phyloP scores from a whole-genome alignment of 2,888 invertebrate species.

The Calephelis perditalis region DNA sequence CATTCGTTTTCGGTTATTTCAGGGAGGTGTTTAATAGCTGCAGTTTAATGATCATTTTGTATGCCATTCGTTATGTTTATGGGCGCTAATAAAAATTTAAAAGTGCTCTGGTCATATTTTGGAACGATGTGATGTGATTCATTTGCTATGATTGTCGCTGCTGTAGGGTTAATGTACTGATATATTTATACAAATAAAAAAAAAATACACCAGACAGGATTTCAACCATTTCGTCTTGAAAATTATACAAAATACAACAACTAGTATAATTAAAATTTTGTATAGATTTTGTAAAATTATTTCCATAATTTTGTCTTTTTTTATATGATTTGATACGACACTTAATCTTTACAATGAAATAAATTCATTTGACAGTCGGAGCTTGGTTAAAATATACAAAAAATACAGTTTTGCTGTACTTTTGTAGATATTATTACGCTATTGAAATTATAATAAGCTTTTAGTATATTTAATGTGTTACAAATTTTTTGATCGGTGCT shows the following conservation, averaged over 20 bases:
- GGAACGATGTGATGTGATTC: constrained; percentile 29
- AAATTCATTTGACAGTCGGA: no score
- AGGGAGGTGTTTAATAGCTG: constrained; percentile 56
- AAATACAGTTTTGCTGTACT: no score
- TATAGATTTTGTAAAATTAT: background rate
- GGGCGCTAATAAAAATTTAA: constrained; percentile 52
- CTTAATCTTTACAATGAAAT: no score
- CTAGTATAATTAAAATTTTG: background rate
- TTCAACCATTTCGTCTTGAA: no score
- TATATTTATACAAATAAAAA: background rate
- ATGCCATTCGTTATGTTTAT: constrained; percentile 48
- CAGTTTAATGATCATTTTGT: constrained; percentile 59
- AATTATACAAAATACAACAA: no score
- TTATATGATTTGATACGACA: no score
- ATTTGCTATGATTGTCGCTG: background rate
- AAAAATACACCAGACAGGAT: no score
- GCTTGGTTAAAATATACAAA: no score
- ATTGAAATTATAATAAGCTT: no score
- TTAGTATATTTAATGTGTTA: no score
- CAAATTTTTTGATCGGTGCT: no score
- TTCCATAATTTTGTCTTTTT: background rate
- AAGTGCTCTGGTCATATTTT: constrained; percentile 42
- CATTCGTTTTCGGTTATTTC: constrained; percentile 54
- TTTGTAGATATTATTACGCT: no score
- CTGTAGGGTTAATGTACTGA: background rate